A percentile compares a stretch with the other conserved stretches of the same genome.
phyloP scores from a whole-genome alignment of 2,888 invertebrate species.

The Ypsolopha scabrella region DNA sequence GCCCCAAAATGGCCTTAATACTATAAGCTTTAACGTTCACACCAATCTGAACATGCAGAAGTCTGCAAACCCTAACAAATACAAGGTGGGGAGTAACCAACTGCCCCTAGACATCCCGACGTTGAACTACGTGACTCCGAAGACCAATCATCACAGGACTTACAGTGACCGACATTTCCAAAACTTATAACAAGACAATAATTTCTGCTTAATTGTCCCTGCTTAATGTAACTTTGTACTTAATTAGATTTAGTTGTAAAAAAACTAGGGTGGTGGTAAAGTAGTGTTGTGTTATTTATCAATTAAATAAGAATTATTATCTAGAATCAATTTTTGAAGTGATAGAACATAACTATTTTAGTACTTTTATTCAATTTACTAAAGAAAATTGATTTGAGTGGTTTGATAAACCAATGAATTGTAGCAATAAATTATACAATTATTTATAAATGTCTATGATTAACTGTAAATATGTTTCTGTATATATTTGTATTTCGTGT shows the following conservation, averaged over 20 bases:
- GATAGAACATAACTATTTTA: not conserved
- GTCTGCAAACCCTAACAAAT: constrained; percentile 28
- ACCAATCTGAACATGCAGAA: constrained; percentile 53
- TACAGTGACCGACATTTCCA: constrained; percentile 59
- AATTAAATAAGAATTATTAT: constrained; percentile 2
- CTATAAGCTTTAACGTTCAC: constrained; percentile 59
- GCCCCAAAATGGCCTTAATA: constrained; percentile 55
- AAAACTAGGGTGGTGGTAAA: constrained; percentile 36
- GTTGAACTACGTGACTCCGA: constrained; percentile 59
- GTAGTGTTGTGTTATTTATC: constrained; percentile 23
- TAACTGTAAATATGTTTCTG: not conserved
- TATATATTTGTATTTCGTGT: not conserved
- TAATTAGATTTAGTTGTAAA: constrained; percentile 37
- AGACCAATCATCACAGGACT: constrained; percentile 38
- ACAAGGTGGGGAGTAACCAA: constrained; percentile 28
- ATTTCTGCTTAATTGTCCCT: constrained; percentile 16
- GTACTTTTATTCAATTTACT: not conserved
- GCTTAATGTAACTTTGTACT: constrained; percentile 36
- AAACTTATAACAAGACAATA: constrained; percentile 59
- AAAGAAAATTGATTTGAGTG: not conserved
- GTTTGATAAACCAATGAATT: too few species aligned
- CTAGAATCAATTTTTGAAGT: not conserved
- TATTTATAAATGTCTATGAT: not conserved
- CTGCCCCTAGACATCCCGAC: constrained; percentile 48
- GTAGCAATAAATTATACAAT: not conserved